Conservation (phyloP, 2,797 vertebrate genomes). For the Phoxinus dragarum region DNA sequence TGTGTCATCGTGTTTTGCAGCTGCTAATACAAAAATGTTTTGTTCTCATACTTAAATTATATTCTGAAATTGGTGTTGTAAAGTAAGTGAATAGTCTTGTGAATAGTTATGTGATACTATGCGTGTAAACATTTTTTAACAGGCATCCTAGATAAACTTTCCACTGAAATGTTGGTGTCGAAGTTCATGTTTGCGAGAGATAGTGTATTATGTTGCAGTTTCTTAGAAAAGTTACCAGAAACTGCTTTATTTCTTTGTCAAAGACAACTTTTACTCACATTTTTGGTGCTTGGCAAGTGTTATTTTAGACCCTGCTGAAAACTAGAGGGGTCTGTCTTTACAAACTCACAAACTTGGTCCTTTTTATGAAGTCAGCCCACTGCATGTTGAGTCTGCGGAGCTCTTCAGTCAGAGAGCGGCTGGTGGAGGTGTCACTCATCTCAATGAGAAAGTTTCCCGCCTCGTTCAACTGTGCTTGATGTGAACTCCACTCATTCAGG, state of each 20-base stretch:
- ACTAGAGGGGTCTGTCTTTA: neutral
- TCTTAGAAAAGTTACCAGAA: neutral
- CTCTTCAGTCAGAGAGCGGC: slow-evolving; percentile 77
- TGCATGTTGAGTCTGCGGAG: slow-evolving; percentile 85
- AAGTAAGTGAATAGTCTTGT: neutral
- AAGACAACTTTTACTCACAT: too few species aligned
- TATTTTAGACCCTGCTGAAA: neutral
- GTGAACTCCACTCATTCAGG: slow-evolving; percentile 77
- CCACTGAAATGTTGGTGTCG: neutral
- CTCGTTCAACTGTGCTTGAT: slow-evolving; percentile 83
- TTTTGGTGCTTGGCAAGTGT: neutral
- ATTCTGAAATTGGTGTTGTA: neutral
- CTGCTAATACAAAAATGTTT: neutral
- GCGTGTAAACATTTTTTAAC: neutral
- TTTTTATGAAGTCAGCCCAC: slow-evolving; percentile 87
- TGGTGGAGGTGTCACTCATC: slow-evolving; percentile 77
- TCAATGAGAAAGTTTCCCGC: slow-evolving; percentile 83
- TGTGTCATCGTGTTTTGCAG: neutral
- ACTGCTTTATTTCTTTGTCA: neutral
- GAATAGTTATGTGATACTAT: neutral
- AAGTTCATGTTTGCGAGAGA: neutral
- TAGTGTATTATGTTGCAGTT: neutral
- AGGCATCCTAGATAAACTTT: neutral
- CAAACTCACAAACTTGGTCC: slow-evolving; percentile 82
- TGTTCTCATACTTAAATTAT: neutral